These are phyloP conservation scores for Nerophis ophidion DNA, from an alignment of 2,113 vertebrate species.

Conservation along the genomic window DNA sequence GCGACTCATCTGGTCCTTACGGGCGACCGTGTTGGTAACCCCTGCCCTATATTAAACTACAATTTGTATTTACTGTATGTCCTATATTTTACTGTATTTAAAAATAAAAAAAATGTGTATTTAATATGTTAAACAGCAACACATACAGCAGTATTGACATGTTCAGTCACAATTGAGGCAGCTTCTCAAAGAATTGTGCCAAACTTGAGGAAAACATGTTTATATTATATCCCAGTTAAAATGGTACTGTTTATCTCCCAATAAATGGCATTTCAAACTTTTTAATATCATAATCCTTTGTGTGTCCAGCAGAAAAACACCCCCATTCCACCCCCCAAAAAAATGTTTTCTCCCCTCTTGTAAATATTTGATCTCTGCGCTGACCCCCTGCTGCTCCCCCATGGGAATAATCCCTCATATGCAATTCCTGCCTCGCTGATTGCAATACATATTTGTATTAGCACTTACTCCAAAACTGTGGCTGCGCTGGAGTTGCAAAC, in stretches of 20 bases:
- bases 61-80: too few relatives aligned
- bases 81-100: too few relatives aligned
- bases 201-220: background rate
- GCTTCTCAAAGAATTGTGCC: background rate
- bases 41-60: too few relatives aligned
- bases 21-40: too few relatives aligned
- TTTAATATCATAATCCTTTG: background rate
- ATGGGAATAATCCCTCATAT: constrained; percentile 43
- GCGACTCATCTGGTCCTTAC: too few relatives aligned
- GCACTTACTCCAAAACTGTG: constrained; percentile 31
- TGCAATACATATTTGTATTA: constrained; percentile 44
- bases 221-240: too few relatives aligned
- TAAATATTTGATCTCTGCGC: constrained; percentile 10
- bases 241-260: background rate
- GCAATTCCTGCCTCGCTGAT: constrained; percentile 9
- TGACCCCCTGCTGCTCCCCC: constrained; percentile 3
- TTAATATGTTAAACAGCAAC: too few relatives aligned
- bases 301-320: too few relatives aligned
- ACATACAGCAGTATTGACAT: too few relatives aligned
- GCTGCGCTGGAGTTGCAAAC: constrained; percentile 62
- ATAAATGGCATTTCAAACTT: background rate
- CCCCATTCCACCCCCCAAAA: too few relatives aligned
- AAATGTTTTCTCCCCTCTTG: background rate
- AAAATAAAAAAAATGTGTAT: background rate
- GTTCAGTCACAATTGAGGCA: too few relatives aligned